A percentile compares a stretch with the other conserved stretches of the same genome.
Conservation (phyloP, 2,797 vertebrate genomes). For the Phataginus tricuspis region DNA sequence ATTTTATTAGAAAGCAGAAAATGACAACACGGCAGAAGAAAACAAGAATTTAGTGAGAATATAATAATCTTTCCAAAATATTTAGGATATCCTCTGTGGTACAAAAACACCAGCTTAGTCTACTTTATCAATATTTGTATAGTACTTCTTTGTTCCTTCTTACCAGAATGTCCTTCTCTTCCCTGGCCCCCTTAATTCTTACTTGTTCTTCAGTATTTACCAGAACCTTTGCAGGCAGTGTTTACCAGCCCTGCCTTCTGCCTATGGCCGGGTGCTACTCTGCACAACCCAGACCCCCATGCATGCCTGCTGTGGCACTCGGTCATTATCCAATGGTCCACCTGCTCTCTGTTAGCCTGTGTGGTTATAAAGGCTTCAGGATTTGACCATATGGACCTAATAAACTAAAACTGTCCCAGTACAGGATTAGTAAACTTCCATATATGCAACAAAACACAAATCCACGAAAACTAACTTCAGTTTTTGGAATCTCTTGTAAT, state of each 20-base stretch:
- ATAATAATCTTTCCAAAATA: background rate
- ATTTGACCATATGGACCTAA: background rate
- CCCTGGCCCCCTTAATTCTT: background rate
- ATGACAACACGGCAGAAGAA: background rate
- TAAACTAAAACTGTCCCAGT: constrained; percentile 18
- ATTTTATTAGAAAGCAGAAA: constrained; percentile 38
- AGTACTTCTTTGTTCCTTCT: background rate
- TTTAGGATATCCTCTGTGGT: background rate
- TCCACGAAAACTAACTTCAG: constrained; percentile 44
- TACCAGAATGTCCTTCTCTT: constrained; percentile 1
- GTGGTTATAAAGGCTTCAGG: constrained; percentile 28
- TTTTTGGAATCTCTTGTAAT: constrained; percentile 62
- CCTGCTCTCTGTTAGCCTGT: background rate
- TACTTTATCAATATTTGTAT: background rate
- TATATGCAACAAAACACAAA: constrained; percentile 40
- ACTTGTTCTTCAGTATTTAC: background rate
- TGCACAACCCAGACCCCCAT: background rate
- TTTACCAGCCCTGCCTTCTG: background rate
- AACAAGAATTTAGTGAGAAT: constrained; percentile 4
- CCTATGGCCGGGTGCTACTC: background rate
- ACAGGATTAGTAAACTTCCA: background rate
- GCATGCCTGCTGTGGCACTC: background rate
- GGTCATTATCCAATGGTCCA: background rate
- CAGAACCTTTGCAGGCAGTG: background rate
- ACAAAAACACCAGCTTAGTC: background rate